These are phyloP conservation scores for Cichlasoma orientale DNA, from an alignment of 2,797 vertebrate genomes.

Conservation along the genomic window DNA sequence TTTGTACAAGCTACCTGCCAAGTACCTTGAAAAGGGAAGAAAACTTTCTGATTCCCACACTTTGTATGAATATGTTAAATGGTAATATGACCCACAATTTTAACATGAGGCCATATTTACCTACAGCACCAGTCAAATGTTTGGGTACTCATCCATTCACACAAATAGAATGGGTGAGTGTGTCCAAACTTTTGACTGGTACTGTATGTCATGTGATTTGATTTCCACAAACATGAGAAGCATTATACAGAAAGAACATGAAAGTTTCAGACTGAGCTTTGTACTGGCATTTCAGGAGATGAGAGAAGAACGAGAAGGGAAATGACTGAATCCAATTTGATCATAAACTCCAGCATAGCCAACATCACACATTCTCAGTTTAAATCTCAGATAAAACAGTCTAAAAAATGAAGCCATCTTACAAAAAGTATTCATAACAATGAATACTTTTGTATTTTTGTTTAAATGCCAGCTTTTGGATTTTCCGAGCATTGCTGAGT, in stretches of 20 bases:
- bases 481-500: neutral
- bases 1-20: neutral
- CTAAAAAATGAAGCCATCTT: neutral
- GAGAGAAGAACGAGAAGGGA: neutral
- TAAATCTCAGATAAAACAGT: neutral
- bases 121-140: neutral
- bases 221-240: neutral
- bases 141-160: no score
- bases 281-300: neutral
- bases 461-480: neutral
- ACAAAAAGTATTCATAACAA: neutral
- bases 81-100: neutral
- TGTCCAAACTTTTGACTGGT: no score
- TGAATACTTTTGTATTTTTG: no score
- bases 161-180: no score
- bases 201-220: neutral
- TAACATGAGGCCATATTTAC: neutral
- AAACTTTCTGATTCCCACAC: neutral
- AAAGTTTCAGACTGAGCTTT: neutral
- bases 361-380: neutral
- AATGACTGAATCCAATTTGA: neutral
- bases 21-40: neutral
- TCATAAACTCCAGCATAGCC: neutral
- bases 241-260: neutral
- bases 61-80: neutral